These are phyloP conservation scores for Lethocerus indicus DNA, from an alignment of 1,140 invertebrate species.

Conservation along the genomic window DNA sequence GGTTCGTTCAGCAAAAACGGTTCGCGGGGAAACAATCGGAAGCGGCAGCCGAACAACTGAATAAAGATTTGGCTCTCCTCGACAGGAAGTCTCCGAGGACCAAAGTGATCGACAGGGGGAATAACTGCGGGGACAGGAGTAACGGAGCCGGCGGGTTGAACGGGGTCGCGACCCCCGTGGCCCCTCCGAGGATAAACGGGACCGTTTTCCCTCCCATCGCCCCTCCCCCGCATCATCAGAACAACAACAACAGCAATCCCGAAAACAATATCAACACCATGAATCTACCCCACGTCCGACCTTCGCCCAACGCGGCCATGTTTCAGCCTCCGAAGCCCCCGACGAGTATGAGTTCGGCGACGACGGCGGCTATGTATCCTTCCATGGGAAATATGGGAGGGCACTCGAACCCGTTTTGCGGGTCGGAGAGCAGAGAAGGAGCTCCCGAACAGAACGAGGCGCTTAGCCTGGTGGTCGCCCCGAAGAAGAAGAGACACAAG, in stretches of 20 bases:
- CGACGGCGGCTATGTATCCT: conserved; percentile 36
- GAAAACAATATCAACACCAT: conserved; percentile 39
- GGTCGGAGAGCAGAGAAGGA: conserved; percentile 40
- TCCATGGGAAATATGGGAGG: conserved; percentile 25
- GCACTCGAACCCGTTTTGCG: conserved; percentile 49
- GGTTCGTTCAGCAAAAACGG: conserved; percentile 64
- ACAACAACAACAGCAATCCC: conserved; percentile 24
- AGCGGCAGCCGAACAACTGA: conserved; percentile 57
- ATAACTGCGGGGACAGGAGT: conserved; percentile 24
- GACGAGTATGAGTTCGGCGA: conserved; percentile 44
- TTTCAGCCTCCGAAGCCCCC: conserved; percentile 63
- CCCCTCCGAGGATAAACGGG: conserved; percentile 29
- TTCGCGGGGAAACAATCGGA: conserved; percentile 59
- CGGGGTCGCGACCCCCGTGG: conserved; percentile 7
- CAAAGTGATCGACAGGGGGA: conserved; percentile 50
- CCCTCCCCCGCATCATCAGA: conserved; percentile 17
- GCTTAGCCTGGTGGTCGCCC: conserved; percentile 78
- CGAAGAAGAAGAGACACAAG: conserved; percentile 93
- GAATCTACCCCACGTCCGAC: conserved; percentile 49
- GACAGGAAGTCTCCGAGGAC: conserved; percentile 68
- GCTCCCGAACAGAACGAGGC: conserved; percentile 84
- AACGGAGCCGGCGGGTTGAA: conserved; percentile 22
- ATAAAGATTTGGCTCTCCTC: conserved; percentile 61
- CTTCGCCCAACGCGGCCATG: conserved; percentile 45
- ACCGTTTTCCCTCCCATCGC: conserved; percentile 24